phyloP scores from a whole-genome alignment of 2,888 invertebrate genomes.

The Nephrocerus scutellatus region DNA sequence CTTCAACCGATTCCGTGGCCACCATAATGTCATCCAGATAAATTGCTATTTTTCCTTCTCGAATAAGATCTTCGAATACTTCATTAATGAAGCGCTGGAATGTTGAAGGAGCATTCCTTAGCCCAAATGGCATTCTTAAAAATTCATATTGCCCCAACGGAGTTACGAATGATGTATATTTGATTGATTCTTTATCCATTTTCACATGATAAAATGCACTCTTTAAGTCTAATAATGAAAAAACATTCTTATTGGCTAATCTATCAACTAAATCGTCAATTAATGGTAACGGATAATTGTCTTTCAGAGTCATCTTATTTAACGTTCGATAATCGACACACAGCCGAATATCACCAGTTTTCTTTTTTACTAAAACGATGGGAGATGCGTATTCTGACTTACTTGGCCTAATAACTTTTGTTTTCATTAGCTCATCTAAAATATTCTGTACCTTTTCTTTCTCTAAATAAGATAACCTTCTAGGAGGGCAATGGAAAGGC shows the following conservation, averaged over 20 bases:
- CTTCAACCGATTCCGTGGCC: constrained; percentile 7
- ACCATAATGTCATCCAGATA: constrained; percentile 20
- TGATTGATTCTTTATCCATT: constrained; percentile 2
- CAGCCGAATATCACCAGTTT: constrained; percentile 1
- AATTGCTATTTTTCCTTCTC: constrained; percentile 11
- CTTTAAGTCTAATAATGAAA: constrained; percentile 3
- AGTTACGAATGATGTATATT: constrained; percentile 11
- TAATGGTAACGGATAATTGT: constrained; percentile 4
- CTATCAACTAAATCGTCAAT: constrained; percentile 3
- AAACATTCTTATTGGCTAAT: constrained; percentile 3
- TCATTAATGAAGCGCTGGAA: constrained; percentile 16
- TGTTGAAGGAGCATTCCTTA: constrained; percentile 13
- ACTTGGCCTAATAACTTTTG: too few species aligned
- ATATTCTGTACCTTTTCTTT: background rate
- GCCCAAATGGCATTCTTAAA: constrained; percentile 15
- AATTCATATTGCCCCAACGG: too few species aligned
- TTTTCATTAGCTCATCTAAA: constrained; percentile 1
- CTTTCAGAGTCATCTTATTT: too few species aligned
- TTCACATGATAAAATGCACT: constrained; percentile 9
- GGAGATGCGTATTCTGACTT: too few species aligned
- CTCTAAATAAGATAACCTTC: background rate
- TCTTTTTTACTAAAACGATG: background rate
- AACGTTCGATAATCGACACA: too few species aligned
- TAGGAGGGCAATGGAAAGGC: background rate
- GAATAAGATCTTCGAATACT: constrained; percentile 12